phyloP scores from a whole-genome alignment of 2,797 vertebrate genomes.

The Characodon lateralis region DNA sequence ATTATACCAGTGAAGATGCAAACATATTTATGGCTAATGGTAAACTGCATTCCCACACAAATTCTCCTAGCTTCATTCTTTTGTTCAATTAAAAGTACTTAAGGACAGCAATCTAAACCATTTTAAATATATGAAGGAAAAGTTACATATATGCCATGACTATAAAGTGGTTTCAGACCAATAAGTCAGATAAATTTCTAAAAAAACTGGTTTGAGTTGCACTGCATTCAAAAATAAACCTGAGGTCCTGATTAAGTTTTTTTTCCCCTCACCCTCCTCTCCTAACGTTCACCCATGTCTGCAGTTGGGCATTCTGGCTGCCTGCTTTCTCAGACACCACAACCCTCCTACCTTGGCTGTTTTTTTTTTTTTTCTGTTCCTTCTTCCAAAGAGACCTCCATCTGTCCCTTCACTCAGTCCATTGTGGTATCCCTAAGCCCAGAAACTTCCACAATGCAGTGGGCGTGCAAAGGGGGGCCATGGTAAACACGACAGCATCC shows the following conservation, averaged over 20 bases:
- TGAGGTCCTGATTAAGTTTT: conserved; percentile 52
- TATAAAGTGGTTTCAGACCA: conserved; percentile 29
- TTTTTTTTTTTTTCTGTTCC: conserved; percentile 75
- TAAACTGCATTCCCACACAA: background rate
- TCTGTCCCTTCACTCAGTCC: conserved; percentile 83
- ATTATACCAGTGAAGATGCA: background rate
- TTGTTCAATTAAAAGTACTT: conserved; percentile 2
- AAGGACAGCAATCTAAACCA: background rate
- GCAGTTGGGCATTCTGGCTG: conserved; percentile 46
- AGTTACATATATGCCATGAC: conserved; percentile 10
- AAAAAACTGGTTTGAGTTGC: conserved; percentile 12
- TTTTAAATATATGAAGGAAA: conserved; percentile 4
- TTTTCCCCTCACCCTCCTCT: conserved; percentile 49
- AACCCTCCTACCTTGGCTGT: conserved; percentile 80
- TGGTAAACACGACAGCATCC: conserved; percentile 85
- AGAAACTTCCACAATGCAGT: conserved; percentile 83
- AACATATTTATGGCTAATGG: background rate
- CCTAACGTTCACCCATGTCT: conserved; percentile 56
- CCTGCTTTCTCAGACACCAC: conserved; percentile 60
- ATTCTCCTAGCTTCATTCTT: background rate
- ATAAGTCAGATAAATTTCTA: conserved; percentile 29
- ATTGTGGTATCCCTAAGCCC: conserved; percentile 81
- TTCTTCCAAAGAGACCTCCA: conserved; percentile 81
- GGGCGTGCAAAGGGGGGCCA: conserved; percentile 79
- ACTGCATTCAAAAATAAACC: conserved; percentile 44